Conservation (phyloP, 2,113 vertebrate genomes). For the Seriola dumerili region DNA sequence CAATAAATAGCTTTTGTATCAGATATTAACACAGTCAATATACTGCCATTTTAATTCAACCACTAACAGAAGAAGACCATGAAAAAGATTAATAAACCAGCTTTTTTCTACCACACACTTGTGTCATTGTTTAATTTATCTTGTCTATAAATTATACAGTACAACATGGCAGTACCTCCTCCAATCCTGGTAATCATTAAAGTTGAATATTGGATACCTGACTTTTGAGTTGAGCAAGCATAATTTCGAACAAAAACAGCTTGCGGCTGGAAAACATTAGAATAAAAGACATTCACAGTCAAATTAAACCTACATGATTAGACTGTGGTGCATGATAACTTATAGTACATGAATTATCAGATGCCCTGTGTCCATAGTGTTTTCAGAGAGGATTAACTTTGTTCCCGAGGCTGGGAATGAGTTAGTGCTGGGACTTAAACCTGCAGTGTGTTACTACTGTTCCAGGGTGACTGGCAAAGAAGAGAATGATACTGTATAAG, state of each 20-base stretch:
- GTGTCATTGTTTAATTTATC: background rate
- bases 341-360: background rate
- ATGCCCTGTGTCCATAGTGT: background rate
- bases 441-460: slow-evolving; percentile 31
- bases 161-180: background rate
- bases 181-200: background rate
- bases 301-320: background rate
- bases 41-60: background rate
- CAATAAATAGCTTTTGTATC: background rate
- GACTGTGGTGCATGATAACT: background rate
- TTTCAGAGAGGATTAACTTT: slow-evolving; percentile 33
- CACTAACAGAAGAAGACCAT: background rate
- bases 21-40: background rate
- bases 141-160: background rate
- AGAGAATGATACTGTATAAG: background rate
- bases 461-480: slow-evolving; percentile 4
- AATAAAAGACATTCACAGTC: background rate
- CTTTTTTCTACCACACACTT: background rate
- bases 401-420: slow-evolving; percentile 4
- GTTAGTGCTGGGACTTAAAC: slow-evolving; percentile 10
- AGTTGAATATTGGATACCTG: background rate
- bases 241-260: background rate
- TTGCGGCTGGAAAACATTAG: background rate
- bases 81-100: background rate
- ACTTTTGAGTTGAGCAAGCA: background rate